phyloP scores from a whole-genome alignment of 2,797 vertebrate species.

The Pseudochirops corinnae region DNA sequence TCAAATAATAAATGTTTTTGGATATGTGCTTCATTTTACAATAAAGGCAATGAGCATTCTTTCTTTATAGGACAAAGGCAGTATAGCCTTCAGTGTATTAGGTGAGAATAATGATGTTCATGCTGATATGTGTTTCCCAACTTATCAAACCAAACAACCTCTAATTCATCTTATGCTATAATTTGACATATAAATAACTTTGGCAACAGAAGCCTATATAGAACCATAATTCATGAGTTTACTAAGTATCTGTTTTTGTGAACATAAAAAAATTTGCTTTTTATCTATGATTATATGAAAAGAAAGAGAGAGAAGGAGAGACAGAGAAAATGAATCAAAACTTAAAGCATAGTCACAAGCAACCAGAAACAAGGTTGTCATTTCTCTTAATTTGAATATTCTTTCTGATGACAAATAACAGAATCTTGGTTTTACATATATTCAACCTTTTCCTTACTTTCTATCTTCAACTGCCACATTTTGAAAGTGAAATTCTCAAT shows the following conservation, averaged over 20 bases:
- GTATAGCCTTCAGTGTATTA: not conserved
- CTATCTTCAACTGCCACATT: constrained; percentile 17
- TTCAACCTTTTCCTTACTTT: constrained; percentile 13
- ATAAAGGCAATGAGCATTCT: not conserved
- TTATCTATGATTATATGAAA: not conserved
- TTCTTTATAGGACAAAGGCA: not conserved
- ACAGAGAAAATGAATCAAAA: not conserved
- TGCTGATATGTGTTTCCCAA: not conserved
- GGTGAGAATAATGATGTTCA: not conserved
- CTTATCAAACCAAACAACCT: not conserved
- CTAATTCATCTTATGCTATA: not conserved
- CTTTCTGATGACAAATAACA: constrained; percentile 41
- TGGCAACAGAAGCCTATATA: not conserved
- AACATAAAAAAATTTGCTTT: not conserved
- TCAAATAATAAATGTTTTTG: not conserved
- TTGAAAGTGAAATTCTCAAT: constrained; percentile 46
- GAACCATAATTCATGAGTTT: constrained; percentile 13
- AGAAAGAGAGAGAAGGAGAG: not conserved
- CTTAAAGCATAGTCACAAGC: not conserved
- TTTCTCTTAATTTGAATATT: not conserved
- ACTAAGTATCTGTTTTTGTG: not conserved
- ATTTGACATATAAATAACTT: constrained; percentile 3
- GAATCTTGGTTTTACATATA: not conserved
- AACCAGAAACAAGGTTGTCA: not conserved
- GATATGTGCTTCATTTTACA: not conserved